Evolutionary conservation across 2,113 vertebrate species (phyloP), one percentile per base, ranked within the genome.

Genomic region (Baryphthengus martii): DNA sequence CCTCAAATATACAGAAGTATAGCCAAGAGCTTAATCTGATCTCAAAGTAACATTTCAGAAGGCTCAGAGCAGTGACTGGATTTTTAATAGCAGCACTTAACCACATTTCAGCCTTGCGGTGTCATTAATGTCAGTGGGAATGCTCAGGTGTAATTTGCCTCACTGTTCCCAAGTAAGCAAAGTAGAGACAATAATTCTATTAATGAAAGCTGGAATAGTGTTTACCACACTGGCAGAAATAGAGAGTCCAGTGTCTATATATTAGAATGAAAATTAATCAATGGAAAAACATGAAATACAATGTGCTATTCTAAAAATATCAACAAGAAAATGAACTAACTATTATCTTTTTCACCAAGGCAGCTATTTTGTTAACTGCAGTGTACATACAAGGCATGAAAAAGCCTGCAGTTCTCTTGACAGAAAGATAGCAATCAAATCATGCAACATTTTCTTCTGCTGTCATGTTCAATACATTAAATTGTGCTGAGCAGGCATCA

Each of bases 391-490:
- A 92, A 92, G 56, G 76, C 80, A 85, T 92, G 85, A 94, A 72
- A 85, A 94, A 90, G 40, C 58, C 49, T 90, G 79, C n/a, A 81
- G 33, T 86, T 84, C 73, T 94, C 85, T 89, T 53, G 76, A 94
- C 68, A 96, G 80, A 92, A 84, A 92, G 76, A 70, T 5, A 95
- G 80, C 90, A 89, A 94, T 90, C 88, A 92, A 95, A 68, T 75
- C 58, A 85, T 33, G 45, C 52, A 90, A 74, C 39, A 61, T 47
- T 16, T 65, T 93, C 56, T 80, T 81, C 61, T 75, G 52, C 58
- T 96, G 93, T 85, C 65, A 42, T 73, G 68, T 89, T 95, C 66
- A 73, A 76, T 87, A 62, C n/a, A 62, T 68, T 93, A 76, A 87
- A 61, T 78, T 3, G 0, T 94, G 56, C 66, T 93, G 65, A 92